A percentile compares a stretch with the other conserved stretches of the same genome.
Evolutionary conservation across 2,113 vertebrate genomes (phyloP).

Genomic region (Ursus arctos): DNA sequence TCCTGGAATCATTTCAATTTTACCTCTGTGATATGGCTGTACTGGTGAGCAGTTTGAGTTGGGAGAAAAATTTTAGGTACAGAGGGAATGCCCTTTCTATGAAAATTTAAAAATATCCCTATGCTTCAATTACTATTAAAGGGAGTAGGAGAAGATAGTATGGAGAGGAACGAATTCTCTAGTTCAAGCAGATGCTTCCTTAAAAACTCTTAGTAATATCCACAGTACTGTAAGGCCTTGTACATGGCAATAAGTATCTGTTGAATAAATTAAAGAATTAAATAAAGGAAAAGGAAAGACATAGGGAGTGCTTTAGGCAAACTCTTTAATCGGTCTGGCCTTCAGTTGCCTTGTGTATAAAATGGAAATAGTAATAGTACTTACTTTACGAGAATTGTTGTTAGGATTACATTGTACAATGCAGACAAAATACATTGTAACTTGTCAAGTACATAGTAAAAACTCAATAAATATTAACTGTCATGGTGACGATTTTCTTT

Average conservation of each 20-base stretch:
- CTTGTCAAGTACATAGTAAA: not conserved
- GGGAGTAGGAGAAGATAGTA: accelerated
- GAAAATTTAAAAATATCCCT: not conserved
- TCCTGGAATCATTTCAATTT: not conserved
- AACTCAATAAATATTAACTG: not conserved
- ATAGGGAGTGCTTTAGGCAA: not conserved
- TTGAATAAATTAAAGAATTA: not conserved
- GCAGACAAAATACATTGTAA: not conserved
- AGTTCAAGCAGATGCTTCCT: not conserved
- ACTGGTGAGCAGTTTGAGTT: not conserved
- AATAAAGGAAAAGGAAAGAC: conserved; percentile 7
- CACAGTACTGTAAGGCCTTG: not conserved
- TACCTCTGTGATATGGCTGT: not conserved
- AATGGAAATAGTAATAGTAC: not conserved
- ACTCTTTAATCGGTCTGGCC: not conserved
- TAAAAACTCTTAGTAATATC: not conserved
- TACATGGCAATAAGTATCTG: not conserved
- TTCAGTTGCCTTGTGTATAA: conserved; percentile 21
- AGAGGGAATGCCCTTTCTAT: not conserved
- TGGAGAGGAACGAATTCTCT: not conserved
- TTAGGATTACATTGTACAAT: not conserved
- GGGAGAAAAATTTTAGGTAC: not conserved
- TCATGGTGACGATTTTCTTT: conserved; percentile 10
- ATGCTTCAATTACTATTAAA: not conserved
- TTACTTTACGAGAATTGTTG: not conserved